Conservation (phyloP, 2,797 vertebrate species). For the Aplochiton taeniatus region DNA sequence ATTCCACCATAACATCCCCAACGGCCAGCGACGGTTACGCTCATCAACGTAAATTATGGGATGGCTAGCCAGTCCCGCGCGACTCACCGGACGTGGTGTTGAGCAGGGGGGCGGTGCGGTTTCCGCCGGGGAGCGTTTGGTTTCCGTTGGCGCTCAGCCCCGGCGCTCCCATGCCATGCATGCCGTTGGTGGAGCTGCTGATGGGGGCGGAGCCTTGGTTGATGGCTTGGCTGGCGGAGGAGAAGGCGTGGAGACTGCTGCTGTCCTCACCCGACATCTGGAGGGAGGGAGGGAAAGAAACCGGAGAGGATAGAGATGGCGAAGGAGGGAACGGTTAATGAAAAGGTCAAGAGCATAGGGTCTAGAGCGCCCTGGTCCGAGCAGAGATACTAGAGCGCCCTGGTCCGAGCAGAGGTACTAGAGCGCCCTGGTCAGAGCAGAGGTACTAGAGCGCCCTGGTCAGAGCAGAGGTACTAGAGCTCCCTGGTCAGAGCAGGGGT, state of each 20-base stretch:
- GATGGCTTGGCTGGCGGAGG: slow-evolving; percentile 64
- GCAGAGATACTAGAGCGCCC: no score
- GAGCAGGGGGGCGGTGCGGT: slow-evolving; percentile 81
- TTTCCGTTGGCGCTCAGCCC: slow-evolving; percentile 79
- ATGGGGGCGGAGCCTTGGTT: slow-evolving; percentile 46
- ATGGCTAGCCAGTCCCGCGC: neutral
- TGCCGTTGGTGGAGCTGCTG: slow-evolving; percentile 68
- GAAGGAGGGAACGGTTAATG: neutral
- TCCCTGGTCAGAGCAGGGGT: no score
- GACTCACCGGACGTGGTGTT: slow-evolving; percentile 66
- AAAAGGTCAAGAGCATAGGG: no score
- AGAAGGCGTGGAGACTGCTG: slow-evolving; percentile 64
- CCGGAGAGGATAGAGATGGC: neutral
- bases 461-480: no score
- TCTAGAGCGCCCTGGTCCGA: no score
- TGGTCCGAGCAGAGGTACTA: no score
- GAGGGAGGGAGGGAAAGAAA: slow-evolving; percentile 20
- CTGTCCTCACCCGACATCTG: slow-evolving; percentile 80
- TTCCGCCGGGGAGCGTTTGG: slow-evolving; percentile 62
- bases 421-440: no score
- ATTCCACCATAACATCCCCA: no score
- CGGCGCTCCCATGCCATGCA: slow-evolving; percentile 75
- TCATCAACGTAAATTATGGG: neutral
- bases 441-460: no score
- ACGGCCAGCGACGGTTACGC: neutral